Conservation (phyloP, 2,888 invertebrate species). For the Smittia sp. region DNA sequence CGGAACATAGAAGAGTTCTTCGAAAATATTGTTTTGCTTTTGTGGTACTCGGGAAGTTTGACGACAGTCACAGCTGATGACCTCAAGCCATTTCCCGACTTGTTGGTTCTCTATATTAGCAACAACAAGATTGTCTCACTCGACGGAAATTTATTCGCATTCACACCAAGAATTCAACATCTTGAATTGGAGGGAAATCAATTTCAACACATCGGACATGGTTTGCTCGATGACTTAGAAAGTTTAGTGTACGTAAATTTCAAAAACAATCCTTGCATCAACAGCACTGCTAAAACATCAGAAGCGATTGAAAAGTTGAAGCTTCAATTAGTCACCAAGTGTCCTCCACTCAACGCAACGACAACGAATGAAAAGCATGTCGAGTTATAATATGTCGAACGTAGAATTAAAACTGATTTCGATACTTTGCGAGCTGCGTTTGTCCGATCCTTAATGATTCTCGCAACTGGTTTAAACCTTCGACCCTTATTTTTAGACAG, state of each 20-base stretch:
- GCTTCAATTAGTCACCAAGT: no score
- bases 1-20: background rate
- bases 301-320: no score
- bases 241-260: background rate
- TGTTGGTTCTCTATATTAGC: background rate
- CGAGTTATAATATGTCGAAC: no score
- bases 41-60: background rate
- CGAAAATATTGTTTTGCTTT: background rate
- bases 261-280: background rate
- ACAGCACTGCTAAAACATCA: background rate
- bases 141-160: background rate
- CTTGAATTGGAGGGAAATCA: background rate
- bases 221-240: background rate
- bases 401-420: no score
- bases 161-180: background rate
- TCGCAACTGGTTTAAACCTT: slow-evolving; percentile 7
- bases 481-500: background rate
- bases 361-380: no score
- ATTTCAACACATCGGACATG: background rate
- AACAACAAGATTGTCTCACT: background rate
- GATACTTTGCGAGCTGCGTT: background rate
- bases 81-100: background rate
- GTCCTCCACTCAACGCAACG: no score
- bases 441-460: background rate
- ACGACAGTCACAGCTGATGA: background rate